These are phyloP conservation scores for Lamellibrachia columna DNA, from an alignment of 2,888 invertebrate species.

Conservation along the genomic window DNA sequence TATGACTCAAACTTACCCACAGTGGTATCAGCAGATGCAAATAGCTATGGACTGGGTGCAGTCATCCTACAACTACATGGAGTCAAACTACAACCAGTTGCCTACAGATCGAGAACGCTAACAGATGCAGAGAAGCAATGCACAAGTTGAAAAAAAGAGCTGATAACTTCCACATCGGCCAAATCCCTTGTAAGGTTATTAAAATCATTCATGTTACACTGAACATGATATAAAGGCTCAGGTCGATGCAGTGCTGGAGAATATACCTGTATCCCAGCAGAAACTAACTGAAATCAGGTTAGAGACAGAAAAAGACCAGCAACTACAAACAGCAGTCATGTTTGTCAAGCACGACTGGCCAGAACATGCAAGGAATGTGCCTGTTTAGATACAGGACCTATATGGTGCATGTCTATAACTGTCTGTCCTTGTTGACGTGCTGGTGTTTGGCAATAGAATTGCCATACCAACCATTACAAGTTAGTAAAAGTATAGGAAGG, in stretches of 20 bases:
- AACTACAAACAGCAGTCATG: not conserved
- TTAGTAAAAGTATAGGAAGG: no score
- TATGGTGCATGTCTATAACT: no score
- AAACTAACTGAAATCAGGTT: no score
- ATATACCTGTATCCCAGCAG: no score
- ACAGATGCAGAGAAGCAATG: slow-evolving; percentile 37
- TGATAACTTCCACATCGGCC: slow-evolving; percentile 37
- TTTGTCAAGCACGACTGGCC: not conserved
- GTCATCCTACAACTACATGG: slow-evolving; percentile 38
- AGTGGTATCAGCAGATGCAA: not conserved
- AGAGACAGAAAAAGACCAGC: no score
- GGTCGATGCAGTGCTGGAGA: no score
- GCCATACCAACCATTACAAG: no score
- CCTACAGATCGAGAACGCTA: slow-evolving; percentile 36
- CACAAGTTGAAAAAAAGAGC: slow-evolving; percentile 42
- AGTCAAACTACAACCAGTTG: slow-evolving; percentile 30
- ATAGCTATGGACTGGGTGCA: slow-evolving; percentile 37
- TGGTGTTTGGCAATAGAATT: no score
- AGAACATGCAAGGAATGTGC: no score
- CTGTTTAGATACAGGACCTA: no score
- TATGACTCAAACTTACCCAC: slow-evolving; percentile 20
- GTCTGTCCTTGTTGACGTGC: no score
- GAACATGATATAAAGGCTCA: no score
- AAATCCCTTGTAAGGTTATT: slow-evolving; percentile 22
- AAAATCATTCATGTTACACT: slow-evolving; percentile 10